Conservation (phyloP, 53 echinoderm and acorn worm genomes). For the Holothuria scabra region DNA sequence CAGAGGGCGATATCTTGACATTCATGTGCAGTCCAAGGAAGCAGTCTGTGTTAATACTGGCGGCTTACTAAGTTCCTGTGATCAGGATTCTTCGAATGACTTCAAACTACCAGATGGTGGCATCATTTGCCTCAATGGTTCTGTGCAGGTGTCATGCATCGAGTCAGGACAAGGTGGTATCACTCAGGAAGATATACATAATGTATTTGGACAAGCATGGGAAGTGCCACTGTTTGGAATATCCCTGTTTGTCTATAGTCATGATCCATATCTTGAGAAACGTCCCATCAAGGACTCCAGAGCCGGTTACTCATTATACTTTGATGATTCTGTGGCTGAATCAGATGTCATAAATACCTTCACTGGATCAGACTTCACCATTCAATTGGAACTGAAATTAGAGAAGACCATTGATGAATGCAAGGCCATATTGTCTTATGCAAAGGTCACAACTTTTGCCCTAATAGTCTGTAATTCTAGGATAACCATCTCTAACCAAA, state of each 20-base stretch:
- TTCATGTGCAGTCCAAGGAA: conserved; percentile 29
- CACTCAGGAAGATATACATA: conserved; percentile 71
- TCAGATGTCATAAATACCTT: conserved; percentile 68
- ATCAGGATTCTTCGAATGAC: conserved; percentile 71
- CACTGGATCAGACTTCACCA: conserved; percentile 82
- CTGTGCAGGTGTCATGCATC: background rate
- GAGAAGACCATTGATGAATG: conserved; percentile 54
- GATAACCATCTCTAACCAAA: background rate
- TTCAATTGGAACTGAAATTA: conserved; percentile 75
- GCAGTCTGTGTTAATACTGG: conserved; percentile 46
- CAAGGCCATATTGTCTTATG: conserved; percentile 73
- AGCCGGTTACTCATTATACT: conserved; percentile 76
- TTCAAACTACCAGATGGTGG: conserved; percentile 69
- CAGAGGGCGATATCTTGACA: conserved; percentile 74
- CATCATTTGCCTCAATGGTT: conserved; percentile 2
- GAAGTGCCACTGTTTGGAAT: conserved; percentile 23
- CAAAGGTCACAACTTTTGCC: conserved; percentile 58
- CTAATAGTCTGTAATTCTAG: conserved; percentile 57
- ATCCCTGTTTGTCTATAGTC: conserved; percentile 61
- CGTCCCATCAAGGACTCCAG: conserved; percentile 60
- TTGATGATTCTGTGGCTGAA: conserved; percentile 66
- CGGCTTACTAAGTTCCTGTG: conserved; percentile 78
- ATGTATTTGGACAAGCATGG: conserved; percentile 80
- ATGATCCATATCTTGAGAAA: conserved; percentile 67
- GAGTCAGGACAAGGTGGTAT: background rate